phyloP scores from a whole-genome alignment of 2,113 vertebrate species.

The Cairina moschata region DNA sequence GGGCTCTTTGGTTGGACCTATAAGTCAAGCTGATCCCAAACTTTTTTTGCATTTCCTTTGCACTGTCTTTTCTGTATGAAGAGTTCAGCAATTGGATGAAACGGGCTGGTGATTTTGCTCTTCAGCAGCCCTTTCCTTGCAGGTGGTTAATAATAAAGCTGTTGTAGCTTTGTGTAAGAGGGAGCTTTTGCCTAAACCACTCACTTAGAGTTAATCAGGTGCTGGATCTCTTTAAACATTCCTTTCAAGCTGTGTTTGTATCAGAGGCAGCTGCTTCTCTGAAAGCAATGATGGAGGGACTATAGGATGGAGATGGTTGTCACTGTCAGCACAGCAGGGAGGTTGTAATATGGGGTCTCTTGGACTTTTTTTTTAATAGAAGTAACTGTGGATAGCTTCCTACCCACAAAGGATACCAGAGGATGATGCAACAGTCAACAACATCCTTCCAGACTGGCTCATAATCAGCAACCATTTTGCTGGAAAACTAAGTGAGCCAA shows the following conservation, averaged over 20 bases:
- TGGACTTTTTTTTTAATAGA: neutral
- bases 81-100: neutral
- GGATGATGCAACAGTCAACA: neutral
- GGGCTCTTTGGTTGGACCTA: neutral
- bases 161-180: neutral
- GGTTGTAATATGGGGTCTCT: neutral
- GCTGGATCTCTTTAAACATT: neutral
- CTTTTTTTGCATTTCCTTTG: neutral
- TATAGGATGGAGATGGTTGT: neutral
- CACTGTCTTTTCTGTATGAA: neutral
- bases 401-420: neutral
- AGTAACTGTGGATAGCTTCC: neutral
- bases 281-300: neutral
- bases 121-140: neutral
- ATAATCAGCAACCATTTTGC: fast-evolving
- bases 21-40: neutral
- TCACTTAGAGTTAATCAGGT: neutral
- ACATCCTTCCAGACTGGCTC: neutral
- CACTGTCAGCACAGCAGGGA: neutral
- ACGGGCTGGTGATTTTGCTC: neutral
- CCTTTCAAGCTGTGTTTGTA: neutral
- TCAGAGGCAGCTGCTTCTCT: neutral
- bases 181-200: neutral
- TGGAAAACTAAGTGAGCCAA: neutral
- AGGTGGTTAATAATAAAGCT: neutral